These are phyloP conservation scores for Cepphus grylle DNA, from an alignment of 2,113 vertebrate species.

Conservation along the genomic window DNA sequence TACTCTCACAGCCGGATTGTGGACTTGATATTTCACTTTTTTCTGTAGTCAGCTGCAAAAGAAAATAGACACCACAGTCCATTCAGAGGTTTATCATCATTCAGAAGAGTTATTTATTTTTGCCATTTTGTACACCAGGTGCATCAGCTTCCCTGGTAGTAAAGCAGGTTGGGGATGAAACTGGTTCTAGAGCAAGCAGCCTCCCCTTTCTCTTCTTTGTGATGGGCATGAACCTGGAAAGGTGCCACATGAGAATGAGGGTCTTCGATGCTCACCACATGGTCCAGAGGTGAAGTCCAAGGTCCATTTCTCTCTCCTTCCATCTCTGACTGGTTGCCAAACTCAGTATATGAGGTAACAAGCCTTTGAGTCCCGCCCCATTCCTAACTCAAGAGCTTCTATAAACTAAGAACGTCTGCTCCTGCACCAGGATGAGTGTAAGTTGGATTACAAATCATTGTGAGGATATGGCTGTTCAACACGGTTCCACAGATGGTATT, in stretches of 20 bases:
- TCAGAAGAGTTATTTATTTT: neutral
- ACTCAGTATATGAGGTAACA: neutral
- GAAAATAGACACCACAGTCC: neutral
- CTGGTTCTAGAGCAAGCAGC: neutral
- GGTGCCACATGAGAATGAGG: neutral
- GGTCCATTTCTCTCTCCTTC: neutral
- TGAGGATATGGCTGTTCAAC: neutral
- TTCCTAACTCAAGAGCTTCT: neutral
- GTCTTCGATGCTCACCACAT: neutral
- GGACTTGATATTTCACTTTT: neutral
- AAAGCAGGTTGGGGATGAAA: neutral
- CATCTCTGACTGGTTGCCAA: neutral
- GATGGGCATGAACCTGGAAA: neutral
- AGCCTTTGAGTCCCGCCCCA: neutral
- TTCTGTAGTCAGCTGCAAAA: neutral
- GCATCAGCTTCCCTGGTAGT: neutral
- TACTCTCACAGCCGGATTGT: neutral
- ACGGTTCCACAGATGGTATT: neutral
- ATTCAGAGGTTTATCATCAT: neutral
- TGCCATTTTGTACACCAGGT: neutral
- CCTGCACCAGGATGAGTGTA: neutral
- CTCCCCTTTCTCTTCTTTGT: neutral
- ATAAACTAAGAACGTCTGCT: neutral
- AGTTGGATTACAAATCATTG: neutral
- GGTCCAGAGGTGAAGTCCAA: neutral